These are phyloP conservation scores for Volucella bombylans DNA, from an alignment of 2,888 invertebrate genomes.

Conservation along the genomic window DNA sequence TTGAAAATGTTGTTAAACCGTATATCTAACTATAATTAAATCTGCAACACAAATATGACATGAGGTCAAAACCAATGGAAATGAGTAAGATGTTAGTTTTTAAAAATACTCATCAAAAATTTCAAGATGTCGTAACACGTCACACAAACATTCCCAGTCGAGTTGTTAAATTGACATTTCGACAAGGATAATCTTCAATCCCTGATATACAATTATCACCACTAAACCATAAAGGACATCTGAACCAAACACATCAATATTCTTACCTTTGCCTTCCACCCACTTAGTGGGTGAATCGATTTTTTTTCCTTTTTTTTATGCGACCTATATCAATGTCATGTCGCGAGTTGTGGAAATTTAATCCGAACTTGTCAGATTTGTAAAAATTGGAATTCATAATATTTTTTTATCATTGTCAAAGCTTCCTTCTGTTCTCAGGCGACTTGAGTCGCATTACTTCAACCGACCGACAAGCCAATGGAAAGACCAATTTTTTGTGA, in stretches of 20 bases:
- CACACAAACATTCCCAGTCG: no score
- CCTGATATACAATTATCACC: no score
- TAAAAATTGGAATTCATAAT: slow-evolving; percentile 68
- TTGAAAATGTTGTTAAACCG: no score
- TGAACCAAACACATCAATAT: neutral
- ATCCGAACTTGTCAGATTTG: slow-evolving; percentile 72
- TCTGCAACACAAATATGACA: no score
- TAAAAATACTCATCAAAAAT: no score
- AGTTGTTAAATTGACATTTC: no score
- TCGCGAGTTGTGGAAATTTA: slow-evolving; percentile 59
- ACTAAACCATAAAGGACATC: no score
- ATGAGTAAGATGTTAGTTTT: no score
- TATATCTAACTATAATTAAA: no score
- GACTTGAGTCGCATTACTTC: slow-evolving; percentile 52
- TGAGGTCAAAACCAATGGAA: no score
- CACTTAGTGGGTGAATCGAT: slow-evolving; percentile 25
- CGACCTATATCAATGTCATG: slow-evolving; percentile 70
- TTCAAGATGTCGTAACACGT: no score
- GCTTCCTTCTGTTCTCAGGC: slow-evolving; percentile 19
- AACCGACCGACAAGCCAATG: slow-evolving; percentile 36
- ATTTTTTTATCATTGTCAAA: slow-evolving; percentile 61
- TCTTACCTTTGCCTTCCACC: slow-evolving; percentile 6
- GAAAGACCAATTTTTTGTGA: slow-evolving; percentile 41
- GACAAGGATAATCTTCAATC: no score
- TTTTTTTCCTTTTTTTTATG: slow-evolving; percentile 5